These are phyloP conservation scores for Lytechinus pictus DNA, from an alignment of 35 echinoderm and acorn worm species.

Conservation along the genomic window DNA sequence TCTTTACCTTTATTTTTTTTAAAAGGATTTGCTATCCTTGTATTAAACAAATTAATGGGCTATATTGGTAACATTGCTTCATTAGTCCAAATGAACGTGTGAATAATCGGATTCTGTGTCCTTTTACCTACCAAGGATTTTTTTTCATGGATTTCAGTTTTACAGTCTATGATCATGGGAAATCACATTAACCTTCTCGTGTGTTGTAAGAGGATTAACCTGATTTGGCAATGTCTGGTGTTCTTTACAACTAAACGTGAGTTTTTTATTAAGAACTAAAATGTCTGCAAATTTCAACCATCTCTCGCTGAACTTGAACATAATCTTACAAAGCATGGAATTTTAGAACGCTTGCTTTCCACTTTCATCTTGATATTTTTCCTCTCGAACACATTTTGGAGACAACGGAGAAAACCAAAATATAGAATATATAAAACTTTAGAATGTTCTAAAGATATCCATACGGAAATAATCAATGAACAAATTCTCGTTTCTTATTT, in stretches of 20 bases:
- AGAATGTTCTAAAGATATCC: too few species aligned
- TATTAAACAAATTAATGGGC: too few species aligned
- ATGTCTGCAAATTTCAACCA: neutral
- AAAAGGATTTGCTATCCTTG: too few species aligned
- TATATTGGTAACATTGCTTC: too few species aligned
- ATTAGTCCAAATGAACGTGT: neutral
- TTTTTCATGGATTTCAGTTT: neutral
- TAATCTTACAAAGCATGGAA: neutral
- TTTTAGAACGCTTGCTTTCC: neutral
- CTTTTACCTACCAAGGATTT: neutral
- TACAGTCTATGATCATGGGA: neutral
- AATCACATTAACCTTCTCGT: neutral
- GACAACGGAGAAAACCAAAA: neutral
- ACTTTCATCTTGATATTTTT: neutral
- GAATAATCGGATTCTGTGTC: neutral
- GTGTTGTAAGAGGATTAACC: neutral
- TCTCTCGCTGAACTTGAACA: neutral
- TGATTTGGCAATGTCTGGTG: neutral
- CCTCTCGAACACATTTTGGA: neutral
- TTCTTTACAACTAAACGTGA: too few species aligned
- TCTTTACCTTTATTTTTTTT: too few species aligned
- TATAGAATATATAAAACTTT: too few species aligned
- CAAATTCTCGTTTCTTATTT: too few species aligned
- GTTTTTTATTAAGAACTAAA: too few species aligned
- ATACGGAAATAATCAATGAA: too few species aligned